A percentile compares a stretch with the other conserved stretches of the same genome.
Evolutionary conservation across 2,113 vertebrate genomes (phyloP).

Genomic region (Trogon melanurus): DNA sequence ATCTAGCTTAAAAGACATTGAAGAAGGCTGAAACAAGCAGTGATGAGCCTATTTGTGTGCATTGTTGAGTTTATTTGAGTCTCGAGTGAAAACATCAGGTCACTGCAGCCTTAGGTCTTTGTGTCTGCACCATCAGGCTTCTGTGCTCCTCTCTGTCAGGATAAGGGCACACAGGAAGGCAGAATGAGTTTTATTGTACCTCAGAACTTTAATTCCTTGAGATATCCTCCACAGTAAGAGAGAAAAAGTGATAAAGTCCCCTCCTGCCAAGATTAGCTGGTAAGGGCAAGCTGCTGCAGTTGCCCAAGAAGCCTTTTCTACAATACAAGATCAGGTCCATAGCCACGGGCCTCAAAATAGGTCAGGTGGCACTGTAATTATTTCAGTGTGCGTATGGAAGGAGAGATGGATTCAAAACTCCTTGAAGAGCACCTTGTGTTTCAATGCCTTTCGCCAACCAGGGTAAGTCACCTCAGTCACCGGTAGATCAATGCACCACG

Average conservation of each 20-base stretch:
- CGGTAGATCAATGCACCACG: not conserved
- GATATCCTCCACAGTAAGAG: not conserved
- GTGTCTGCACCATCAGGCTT: not conserved
- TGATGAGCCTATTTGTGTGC: not conserved
- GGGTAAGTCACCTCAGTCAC: too few species aligned
- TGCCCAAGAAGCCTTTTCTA: not conserved
- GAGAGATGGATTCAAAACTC: not conserved
- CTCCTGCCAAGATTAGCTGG: not conserved
- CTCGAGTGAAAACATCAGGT: not conserved
- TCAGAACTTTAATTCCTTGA: not conserved
- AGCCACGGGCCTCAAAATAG: not conserved
- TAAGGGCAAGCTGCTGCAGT: not conserved
- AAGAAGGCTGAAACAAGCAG: not conserved
- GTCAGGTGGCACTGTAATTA: not conserved
- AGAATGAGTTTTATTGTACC: not conserved
- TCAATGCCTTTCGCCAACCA: not conserved
- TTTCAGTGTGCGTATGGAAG: not conserved
- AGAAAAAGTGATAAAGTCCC: not conserved
- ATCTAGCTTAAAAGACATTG: not conserved
- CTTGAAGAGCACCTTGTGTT: not conserved
- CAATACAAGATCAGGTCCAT: not conserved
- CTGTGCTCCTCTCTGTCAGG: not conserved
- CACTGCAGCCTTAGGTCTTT: not conserved
- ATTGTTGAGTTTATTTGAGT: not conserved
- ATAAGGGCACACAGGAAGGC: not conserved